These are phyloP conservation scores for Nettapus auritus DNA, from an alignment of 2,113 vertebrate species.

Conservation along the genomic window DNA sequence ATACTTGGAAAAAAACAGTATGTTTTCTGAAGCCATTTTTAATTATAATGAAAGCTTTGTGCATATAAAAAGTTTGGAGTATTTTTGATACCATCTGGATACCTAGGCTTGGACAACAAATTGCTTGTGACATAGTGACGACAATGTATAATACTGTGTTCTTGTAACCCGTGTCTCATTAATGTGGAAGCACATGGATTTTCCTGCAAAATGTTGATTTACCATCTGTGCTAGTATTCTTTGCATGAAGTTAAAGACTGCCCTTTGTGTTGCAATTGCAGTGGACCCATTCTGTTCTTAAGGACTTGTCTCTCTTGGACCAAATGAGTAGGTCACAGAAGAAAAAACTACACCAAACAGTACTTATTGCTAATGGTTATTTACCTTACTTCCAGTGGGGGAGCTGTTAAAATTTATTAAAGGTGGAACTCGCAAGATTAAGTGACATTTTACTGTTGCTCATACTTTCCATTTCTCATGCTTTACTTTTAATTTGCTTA, in stretches of 20 bases:
- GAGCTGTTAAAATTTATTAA: neutral
- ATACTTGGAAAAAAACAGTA: neutral
- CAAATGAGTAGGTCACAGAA: neutral
- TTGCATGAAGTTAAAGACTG: slow-evolving; percentile 1
- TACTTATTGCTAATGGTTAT: neutral
- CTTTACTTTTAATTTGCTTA: neutral
- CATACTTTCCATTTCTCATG: neutral
- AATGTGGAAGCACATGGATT: slow-evolving; percentile 60
- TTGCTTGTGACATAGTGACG: slow-evolving; percentile 40
- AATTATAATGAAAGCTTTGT: slow-evolving; percentile 46
- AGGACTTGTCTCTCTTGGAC: neutral
- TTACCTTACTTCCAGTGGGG: neutral
- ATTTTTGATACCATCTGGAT: slow-evolving; percentile 62
- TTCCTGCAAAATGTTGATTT: slow-evolving; percentile 50
- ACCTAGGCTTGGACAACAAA: slow-evolving; percentile 53
- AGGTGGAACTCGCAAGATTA: neutral
- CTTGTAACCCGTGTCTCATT: slow-evolving; percentile 33
- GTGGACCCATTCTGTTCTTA: neutral
- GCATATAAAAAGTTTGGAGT: slow-evolving; percentile 24
- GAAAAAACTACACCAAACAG: neutral
- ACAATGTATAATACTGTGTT: slow-evolving; percentile 42
- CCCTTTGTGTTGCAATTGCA: slow-evolving; percentile 1
- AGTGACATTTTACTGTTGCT: neutral
- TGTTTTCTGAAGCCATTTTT: slow-evolving; percentile 29
- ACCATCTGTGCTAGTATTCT: slow-evolving; percentile 67